A percentile compares a stretch with the other conserved stretches of the same genome.
Conservation (phyloP, 1,140 invertebrate genomes). For the Anagrus nilaparvatae region DNA sequence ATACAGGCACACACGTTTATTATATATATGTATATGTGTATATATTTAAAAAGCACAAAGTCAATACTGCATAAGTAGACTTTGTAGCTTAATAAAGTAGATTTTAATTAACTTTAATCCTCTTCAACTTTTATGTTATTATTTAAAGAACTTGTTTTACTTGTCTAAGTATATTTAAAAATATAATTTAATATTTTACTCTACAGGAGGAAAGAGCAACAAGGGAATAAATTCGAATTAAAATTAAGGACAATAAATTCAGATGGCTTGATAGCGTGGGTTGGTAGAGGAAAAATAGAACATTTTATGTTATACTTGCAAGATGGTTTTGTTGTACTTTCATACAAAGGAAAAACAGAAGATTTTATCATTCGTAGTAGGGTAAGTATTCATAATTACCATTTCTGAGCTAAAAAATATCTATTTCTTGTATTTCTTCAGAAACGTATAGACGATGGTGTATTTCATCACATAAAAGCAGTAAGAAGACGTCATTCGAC, state of each 20-base stretch:
- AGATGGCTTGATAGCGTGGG: slow-evolving; percentile 54
- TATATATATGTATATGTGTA: too few species aligned
- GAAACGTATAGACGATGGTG: slow-evolving; percentile 44
- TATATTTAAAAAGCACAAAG: too few species aligned
- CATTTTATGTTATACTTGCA: slow-evolving; percentile 35
- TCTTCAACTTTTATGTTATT: background rate
- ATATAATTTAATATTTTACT: slow-evolving; percentile 6
- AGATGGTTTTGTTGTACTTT: slow-evolving; percentile 50
- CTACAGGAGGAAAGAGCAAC: slow-evolving; percentile 45
- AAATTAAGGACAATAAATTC: slow-evolving; percentile 47
- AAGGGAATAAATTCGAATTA: slow-evolving; percentile 53
- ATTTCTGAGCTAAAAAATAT: background rate
- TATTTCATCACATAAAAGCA: slow-evolving; percentile 36
- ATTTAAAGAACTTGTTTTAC: background rate
- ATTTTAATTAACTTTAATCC: background rate
- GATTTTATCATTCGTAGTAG: slow-evolving; percentile 43
- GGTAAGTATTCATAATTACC: slow-evolving; percentile 33
- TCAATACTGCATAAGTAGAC: too few species aligned
- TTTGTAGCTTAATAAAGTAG: too few species aligned
- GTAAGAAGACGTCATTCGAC: slow-evolving; percentile 40
- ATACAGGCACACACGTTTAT: too few species aligned
- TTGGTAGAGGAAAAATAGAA: slow-evolving; percentile 44
- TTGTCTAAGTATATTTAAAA: background rate
- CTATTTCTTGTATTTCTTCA: slow-evolving; percentile 23
- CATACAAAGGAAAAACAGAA: slow-evolving; percentile 36